Base-by-base conservation (phyloP, 1,140 invertebrate genomes). In the Zaprionus capensis region DNA sequence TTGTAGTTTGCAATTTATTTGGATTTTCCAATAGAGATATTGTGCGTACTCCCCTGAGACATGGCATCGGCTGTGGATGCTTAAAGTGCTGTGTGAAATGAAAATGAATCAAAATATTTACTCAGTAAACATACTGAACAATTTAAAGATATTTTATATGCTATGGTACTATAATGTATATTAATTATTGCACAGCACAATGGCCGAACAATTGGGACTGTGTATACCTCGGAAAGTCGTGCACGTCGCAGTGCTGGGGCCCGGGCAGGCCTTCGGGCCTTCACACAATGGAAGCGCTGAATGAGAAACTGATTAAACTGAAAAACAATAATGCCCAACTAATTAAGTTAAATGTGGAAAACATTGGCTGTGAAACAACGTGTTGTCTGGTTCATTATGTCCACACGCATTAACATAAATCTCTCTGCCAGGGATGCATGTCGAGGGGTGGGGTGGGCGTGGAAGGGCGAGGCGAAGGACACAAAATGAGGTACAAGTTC, bases 111-210 rank as follows among this genome's bases (percentile, higher is more conserved):
- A 46, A 46, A 46, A 46, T 46, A 46, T 46, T 46, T 46, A 17
- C 41, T 46, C 7, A 17, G n/a, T 46, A 46, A 46, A 17, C 41
- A 46, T 2, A 9, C 6, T 17, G 41, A 46, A 9, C 7, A 17
- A 46, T 46, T 46, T 46, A 46, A 46, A 46, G 41, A 46, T 46
- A 46, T 46, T 46, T 46, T 46, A 46, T 46, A 44, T 44, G 41
- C n/a, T 17, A 46, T 46, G n/a, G 15, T 6, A 44, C 41, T 17
- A 46, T 46, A 46, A 46, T 46, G 41, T 46, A 46, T 46, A 17
- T 46, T 46, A 46, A 46, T 46, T 46, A 46, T 17, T 46, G n/a
- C 41, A 46, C 41, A 46, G 41, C 41, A 46, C 41, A 46, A 46
- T 46, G 41, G n/a, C n/a, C 6, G n/a, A 46, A 46, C 41, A 46